Evolutionary conservation across 35 echinoderm and acorn worm genomes (phyloP), one percentile per base, ranked within the genome.

Genomic region (Holothuria glaberrima): DNA sequence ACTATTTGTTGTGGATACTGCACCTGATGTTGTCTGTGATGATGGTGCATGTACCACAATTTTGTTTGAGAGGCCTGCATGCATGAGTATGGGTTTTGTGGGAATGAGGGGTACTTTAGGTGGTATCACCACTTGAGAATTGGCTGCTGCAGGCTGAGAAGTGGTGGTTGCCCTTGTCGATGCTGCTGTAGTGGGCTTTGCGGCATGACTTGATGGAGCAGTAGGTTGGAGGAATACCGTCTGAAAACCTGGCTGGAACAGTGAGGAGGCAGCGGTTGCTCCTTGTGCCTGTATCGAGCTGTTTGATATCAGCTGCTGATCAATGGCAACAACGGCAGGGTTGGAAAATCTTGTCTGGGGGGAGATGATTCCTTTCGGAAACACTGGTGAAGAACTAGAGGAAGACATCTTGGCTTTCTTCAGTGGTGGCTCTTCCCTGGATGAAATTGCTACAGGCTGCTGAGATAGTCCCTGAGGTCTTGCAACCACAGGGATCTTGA

Each of bases 31-130:
- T 12, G 90, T 56, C 45, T 82, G 77, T 34, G 76, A 58, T 13
- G 90, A 31, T 58, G 90, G 77, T 20, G 90, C 90, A 50, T 91
- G 90, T 44, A 91, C 90, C 33, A 91, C 80, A 56, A 91, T 91
- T 71, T 91, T 91, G 33, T 75, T 75, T 5, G 90, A 91, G 18
- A 91, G 54, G 14, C 77, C 80, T 21, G 90, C 68, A 45, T 91
- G 90, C 77, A 91, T 66, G 21, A 91, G 64, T 35, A 91, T 66
- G 2, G 90, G 90, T 61, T 94, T 91, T 61, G 89, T 83, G 10
- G 44, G 44, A 46, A 46, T 46, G 64, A 59, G 18, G 29, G 48
- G 70, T 61, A 73, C 73, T 78, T 90, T 64, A 26, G 83, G 58
- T 5, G 28, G 58, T 20, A 58, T 33, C 52, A 79, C 62, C 57